Evolutionary conservation across 1,140 invertebrate species (phyloP).

Genomic region (Hylaeus volcanicus): DNA sequence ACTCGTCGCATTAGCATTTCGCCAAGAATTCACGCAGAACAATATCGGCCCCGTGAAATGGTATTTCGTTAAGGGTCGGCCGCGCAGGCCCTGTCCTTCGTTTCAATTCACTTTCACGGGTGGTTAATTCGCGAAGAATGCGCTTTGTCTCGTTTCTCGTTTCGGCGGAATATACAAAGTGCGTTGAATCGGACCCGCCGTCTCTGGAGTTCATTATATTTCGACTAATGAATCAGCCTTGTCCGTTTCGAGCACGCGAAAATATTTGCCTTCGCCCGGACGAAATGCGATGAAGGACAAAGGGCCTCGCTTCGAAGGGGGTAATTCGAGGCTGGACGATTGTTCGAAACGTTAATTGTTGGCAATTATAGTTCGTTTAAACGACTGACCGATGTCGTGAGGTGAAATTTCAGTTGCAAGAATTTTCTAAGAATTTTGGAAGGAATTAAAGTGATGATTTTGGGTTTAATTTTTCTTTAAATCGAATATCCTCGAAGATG

Average conservation of each 20-base stretch:
- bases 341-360: neutral
- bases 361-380: neutral
- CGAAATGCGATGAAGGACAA: neutral
- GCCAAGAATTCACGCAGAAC: neutral
- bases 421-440: too few species aligned
- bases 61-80: neutral
- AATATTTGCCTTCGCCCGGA: neutral
- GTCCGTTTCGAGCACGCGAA: conserved; percentile 1
- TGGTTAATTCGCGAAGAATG: conserved; percentile 12
- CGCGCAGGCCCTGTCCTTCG: conserved; percentile 6
- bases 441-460: too few species aligned
- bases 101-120: conserved; percentile 52
- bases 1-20: conserved; percentile 27
- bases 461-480: too few species aligned
- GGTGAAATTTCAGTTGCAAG: too few species aligned
- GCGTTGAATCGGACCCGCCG: neutral
- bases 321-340: neutral
- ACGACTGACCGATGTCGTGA: too few species aligned
- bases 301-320: neutral
- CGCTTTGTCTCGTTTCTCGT: neutral
- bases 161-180: conserved; percentile 10
- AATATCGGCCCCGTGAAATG: conserved; percentile 2
- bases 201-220: neutral
- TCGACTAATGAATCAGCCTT: conserved; percentile 9
- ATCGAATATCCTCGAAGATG: too few species aligned